Evolutionary conservation across 1,140 invertebrate genomes (phyloP).

Genomic region (Drosophila repleta): DNA sequence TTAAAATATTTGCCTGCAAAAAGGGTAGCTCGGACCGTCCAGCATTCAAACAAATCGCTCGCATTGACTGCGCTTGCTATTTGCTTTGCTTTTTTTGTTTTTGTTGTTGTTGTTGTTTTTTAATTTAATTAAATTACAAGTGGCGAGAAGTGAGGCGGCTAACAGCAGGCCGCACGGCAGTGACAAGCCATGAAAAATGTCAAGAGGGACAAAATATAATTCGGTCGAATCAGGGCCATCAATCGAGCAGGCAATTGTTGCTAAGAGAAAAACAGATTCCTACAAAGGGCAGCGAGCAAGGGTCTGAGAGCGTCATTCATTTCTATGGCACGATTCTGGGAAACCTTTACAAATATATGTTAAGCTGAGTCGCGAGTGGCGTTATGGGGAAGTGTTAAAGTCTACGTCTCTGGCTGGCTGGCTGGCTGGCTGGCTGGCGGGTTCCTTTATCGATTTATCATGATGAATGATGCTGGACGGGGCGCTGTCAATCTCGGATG

Average conservation of each 20-base stretch:
- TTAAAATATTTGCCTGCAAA: constrained; percentile 11
- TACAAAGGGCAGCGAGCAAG: constrained; percentile 15
- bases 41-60: constrained; percentile 55
- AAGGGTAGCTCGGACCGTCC: constrained; percentile 6
- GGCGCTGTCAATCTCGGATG: constrained; percentile 41
- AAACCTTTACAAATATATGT: neutral
- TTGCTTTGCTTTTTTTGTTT: neutral
- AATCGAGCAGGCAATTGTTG: constrained; percentile 59
- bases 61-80: constrained; percentile 18
- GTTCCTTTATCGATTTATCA: constrained; percentile 35
- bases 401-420: neutral
- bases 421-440: neutral
- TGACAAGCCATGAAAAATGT: constrained; percentile 52
- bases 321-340: constrained; percentile 3
- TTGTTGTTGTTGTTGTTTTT: constrained; percentile 12
- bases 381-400: constrained; percentile 1
- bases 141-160: constrained; percentile 21
- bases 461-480: constrained; percentile 27
- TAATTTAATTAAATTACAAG: constrained; percentile 50
- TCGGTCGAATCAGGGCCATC: constrained; percentile 43
- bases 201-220: constrained; percentile 14
- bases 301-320: neutral
- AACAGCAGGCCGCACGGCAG: constrained; percentile 36
- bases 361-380: neutral
- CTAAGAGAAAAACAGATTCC: neutral